Evolutionary conservation across 2,797 vertebrate genomes (phyloP).

Genomic region (Betta splendens): DNA sequence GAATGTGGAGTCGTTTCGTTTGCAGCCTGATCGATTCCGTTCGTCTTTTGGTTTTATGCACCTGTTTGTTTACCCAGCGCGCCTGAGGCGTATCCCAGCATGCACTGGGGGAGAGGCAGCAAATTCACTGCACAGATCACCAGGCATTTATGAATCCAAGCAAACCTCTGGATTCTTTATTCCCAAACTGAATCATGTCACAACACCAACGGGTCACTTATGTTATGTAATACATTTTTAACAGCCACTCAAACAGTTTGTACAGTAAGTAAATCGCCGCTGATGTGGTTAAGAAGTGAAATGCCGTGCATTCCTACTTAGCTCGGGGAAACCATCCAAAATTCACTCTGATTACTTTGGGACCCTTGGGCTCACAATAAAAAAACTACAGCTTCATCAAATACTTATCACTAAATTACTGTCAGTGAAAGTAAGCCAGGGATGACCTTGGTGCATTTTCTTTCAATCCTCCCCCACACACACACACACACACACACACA

Average conservation of each 20-base stretch:
- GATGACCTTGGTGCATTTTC: slow-evolving; percentile 51
- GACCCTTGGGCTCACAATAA: slow-evolving; percentile 34
- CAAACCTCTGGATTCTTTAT: not conserved
- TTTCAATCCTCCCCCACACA: slow-evolving; percentile 15
- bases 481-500: slow-evolving; percentile 15
- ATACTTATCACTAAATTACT: slow-evolving; percentile 60
- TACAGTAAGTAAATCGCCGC: slow-evolving; percentile 16
- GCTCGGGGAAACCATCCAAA: slow-evolving; percentile 32
- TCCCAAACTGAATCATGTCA: not conserved
- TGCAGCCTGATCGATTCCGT: not conserved
- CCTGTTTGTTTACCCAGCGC: not conserved
- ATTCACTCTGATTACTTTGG: slow-evolving; percentile 55
- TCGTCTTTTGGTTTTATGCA: not conserved
- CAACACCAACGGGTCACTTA: not conserved
- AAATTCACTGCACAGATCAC: not conserved
- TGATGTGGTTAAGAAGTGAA: slow-evolving; percentile 24
- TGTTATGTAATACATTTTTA: not conserved
- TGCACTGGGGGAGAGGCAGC: not conserved
- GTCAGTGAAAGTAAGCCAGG: slow-evolving; percentile 46
- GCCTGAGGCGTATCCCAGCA: not conserved
- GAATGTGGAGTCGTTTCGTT: too few relatives aligned
- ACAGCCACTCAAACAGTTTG: slow-evolving; percentile 10
- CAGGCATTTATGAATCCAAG: not conserved
- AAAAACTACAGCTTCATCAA: slow-evolving; percentile 62
- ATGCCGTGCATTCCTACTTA: slow-evolving; percentile 11